Evolutionary conservation across 2,797 vertebrate species (phyloP).

Genomic region (Gymnothorax javanicus): DNA sequence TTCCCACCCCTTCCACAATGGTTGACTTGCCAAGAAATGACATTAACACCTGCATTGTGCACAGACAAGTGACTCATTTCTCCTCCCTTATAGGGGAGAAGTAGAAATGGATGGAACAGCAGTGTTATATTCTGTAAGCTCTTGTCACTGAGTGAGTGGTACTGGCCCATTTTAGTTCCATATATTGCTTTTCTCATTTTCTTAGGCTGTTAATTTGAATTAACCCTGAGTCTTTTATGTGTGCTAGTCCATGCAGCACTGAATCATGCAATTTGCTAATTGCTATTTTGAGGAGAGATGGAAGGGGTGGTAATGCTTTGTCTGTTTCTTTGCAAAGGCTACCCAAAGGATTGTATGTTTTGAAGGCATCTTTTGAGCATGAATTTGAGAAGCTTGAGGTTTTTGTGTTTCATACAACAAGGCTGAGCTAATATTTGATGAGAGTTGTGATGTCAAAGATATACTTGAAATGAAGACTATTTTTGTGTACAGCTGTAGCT

Average conservation of each 20-base stretch:
- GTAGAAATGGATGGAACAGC: neutral
- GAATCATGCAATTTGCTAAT: conserved; percentile 1
- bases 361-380: neutral
- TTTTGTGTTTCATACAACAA: neutral
- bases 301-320: neutral
- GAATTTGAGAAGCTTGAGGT: neutral
- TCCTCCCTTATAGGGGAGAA: neutral
- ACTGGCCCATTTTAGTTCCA: neutral
- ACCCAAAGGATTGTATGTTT: neutral
- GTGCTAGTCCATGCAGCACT: neutral
- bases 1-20: neutral
- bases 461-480: no score
- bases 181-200: neutral
- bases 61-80: neutral
- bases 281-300: neutral
- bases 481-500: no score
- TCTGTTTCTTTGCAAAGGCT: neutral
- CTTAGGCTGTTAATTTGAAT: neutral
- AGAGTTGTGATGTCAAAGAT: neutral
- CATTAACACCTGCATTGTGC: neutral
- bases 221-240: neutral
- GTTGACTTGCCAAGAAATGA: neutral
- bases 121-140: neutral
- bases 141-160: neutral
- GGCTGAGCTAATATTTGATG: neutral